phyloP scores from a whole-genome alignment of 2,797 vertebrate genomes.

The Leptoclinus maculatus region DNA sequence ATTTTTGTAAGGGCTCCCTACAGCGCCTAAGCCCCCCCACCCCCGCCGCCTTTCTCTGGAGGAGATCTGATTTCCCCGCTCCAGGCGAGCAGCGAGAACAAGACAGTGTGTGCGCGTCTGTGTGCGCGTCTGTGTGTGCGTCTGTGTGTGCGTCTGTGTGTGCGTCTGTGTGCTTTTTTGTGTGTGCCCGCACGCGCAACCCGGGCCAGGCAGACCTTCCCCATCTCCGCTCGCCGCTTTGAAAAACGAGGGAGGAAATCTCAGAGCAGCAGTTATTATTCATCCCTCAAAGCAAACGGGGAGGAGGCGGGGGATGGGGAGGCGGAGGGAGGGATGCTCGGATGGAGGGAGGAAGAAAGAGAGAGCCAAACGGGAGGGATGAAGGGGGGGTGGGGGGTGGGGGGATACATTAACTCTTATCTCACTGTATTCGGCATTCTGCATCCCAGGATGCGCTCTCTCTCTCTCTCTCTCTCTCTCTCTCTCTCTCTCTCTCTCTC shows the following conservation, averaged over 20 bases:
- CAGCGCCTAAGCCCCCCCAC: constrained; percentile 46
- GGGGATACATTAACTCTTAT: constrained; percentile 83
- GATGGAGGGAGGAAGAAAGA: constrained; percentile 74
- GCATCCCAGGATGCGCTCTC: constrained; percentile 73
- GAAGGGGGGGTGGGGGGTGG: constrained; percentile 51
- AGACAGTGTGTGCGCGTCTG: constrained; percentile 58
- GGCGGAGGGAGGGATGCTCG: constrained; percentile 41
- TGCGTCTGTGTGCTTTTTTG: background rate
- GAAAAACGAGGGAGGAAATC: constrained; percentile 85
- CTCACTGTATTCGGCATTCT: constrained; percentile 77
- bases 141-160: constrained; percentile 25
- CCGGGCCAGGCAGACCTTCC: constrained; percentile 81
- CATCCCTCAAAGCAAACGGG: constrained; percentile 85
- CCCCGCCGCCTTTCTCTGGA: constrained; percentile 64
- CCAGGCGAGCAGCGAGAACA: constrained; percentile 78
- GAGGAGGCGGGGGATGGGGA: constrained; percentile 62
- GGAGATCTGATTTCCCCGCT: constrained; percentile 82
- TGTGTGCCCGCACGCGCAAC: constrained; percentile 37
- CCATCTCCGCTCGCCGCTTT: constrained; percentile 81
- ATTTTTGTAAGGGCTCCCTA: constrained; percentile 70
- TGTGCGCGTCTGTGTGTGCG: constrained; percentile 42
- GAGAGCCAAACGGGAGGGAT: constrained; percentile 73
- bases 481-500: constrained; percentile 44
- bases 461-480: constrained; percentile 47
- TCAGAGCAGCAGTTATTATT: constrained; percentile 87